These are phyloP conservation scores for Tichodroma muraria DNA, from an alignment of 2,113 vertebrate genomes.

Conservation along the genomic window DNA sequence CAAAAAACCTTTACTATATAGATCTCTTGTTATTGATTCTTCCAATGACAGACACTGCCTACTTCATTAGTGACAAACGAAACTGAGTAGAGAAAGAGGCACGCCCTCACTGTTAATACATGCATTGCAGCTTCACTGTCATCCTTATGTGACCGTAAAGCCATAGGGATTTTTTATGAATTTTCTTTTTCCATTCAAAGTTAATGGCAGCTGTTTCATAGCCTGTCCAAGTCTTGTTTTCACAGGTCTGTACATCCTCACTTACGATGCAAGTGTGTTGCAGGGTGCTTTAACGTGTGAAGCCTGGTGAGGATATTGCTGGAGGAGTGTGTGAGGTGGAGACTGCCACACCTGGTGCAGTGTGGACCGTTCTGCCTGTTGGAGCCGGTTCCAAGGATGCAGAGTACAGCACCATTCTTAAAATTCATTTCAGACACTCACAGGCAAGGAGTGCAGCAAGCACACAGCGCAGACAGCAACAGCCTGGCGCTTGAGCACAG, in stretches of 20 bases:
- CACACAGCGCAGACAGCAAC: accelerated
- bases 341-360: not conserved
- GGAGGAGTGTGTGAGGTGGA: not conserved
- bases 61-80: not conserved
- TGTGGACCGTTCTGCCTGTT: not conserved
- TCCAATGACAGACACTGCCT: not conserved
- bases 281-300: not conserved
- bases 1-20: not conserved
- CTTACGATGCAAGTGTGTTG: not conserved
- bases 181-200: not conserved
- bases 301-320: not conserved
- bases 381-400: not conserved
- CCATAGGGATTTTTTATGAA: not conserved
- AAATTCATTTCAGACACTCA: not conserved
- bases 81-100: not conserved
- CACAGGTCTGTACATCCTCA: not conserved
- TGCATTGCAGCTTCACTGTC: not conserved
- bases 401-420: not conserved
- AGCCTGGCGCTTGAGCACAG: not conserved
- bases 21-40: not conserved
- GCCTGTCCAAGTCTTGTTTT: not conserved
- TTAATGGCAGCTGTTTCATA: not conserved
- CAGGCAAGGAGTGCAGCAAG: not conserved
- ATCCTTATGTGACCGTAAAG: not conserved
- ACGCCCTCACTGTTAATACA: not conserved